Evolutionary conservation across 2,888 invertebrate species (phyloP).

Genomic region (Campoletis raptor): DNA sequence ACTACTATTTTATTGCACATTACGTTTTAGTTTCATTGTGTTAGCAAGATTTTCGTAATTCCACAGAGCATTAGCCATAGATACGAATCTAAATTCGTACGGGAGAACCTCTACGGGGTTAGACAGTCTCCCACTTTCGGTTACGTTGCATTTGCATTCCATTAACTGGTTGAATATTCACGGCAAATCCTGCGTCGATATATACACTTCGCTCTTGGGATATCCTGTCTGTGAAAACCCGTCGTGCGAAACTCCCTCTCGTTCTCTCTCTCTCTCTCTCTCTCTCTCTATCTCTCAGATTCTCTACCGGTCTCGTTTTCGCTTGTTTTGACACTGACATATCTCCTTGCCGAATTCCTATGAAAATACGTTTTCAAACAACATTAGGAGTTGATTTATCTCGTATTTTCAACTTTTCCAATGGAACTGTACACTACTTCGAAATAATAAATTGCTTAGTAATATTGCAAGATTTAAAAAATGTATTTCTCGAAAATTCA

Average conservation of each 20-base stretch:
- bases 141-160: constrained; percentile 72
- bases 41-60: not conserved
- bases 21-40: not conserved
- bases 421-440: not conserved
- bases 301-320: not conserved
- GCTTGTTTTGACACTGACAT: constrained; percentile 33
- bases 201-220: constrained; percentile 31
- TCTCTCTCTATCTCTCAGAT: not conserved
- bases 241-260: constrained; percentile 18
- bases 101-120: constrained; percentile 52
- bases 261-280: not conserved
- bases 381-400: not conserved
- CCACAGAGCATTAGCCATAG: constrained; percentile 43
- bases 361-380: constrained; percentile 38
- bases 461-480: not conserved
- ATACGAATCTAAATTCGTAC: constrained; percentile 64
- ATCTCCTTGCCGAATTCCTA: constrained; percentile 56
- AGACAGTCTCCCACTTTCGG: constrained; percentile 67
- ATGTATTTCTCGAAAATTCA: not conserved
- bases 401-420: constrained; percentile 1
- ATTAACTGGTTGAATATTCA: constrained; percentile 74
- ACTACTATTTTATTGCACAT: not conserved
- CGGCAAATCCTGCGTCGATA: constrained; percentile 65
- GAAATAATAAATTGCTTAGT: not conserved
- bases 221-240: constrained; percentile 41